These are phyloP conservation scores for Beroe ovata DNA, from an alignment of 37 sponge, comb jelly and placozoan genomes.

Conservation along the genomic window DNA sequence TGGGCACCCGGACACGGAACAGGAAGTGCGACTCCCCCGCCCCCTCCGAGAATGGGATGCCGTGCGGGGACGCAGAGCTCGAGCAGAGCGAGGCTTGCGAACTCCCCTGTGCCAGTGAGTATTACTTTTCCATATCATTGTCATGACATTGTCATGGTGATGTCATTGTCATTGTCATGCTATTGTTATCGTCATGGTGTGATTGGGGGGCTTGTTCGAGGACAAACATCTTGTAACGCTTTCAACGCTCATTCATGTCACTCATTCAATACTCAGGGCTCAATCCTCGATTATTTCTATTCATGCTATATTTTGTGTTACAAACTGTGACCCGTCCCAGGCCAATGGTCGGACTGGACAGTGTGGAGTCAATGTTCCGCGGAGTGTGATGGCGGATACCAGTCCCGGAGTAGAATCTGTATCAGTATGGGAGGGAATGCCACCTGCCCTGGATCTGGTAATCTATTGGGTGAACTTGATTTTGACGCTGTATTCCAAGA, in stretches of 20 bases:
- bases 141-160: too few species aligned
- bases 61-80: neutral
- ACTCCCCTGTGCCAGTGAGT: conserved; percentile 7
- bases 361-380: conserved; percentile 41
- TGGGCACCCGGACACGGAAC: neutral
- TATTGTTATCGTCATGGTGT: too few species aligned
- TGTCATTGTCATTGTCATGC: too few species aligned
- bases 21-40: conserved; percentile 42
- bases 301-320: too few species aligned
- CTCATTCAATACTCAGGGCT: too few species aligned
- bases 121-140: neutral
- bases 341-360: conserved; percentile 34
- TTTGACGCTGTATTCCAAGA: neutral
- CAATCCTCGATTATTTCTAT: too few species aligned
- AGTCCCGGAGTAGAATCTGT: conserved; percentile 38
- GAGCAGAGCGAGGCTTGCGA: neutral
- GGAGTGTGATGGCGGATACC: conserved; percentile 42
- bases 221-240: too few species aligned
- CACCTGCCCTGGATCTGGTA: conserved; percentile 55
- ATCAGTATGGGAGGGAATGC: conserved; percentile 42
- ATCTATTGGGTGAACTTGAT: neutral
- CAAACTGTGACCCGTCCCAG: too few species aligned
- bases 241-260: too few species aligned
- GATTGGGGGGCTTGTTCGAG: too few species aligned
- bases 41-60: conserved; percentile 15